Conservation (phyloP, 2,113 vertebrate genomes). For the Brachyhypopomus gauderio region DNA sequence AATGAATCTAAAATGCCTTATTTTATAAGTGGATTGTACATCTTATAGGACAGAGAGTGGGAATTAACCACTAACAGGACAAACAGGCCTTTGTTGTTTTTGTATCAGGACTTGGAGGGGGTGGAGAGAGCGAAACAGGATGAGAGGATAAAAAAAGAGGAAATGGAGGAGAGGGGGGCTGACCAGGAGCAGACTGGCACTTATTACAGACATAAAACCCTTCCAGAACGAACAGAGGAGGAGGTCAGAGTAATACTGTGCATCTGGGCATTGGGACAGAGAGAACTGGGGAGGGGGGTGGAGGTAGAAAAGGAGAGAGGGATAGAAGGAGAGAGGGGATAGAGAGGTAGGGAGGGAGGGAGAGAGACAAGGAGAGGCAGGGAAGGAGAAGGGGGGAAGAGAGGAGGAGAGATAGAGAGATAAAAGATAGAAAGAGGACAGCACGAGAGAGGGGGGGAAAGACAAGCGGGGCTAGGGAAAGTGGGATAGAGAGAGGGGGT, state of each 20-base stretch:
- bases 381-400: neutral
- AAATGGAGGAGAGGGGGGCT: conserved; percentile 31
- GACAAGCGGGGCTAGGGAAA: too few relatives aligned
- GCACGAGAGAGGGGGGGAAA: neutral
- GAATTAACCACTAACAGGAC: conserved; percentile 19
- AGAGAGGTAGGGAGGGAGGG: neutral
- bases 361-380: too few relatives aligned
- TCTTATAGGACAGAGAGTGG: neutral
- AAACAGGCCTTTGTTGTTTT: neutral
- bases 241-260: conserved; percentile 42
- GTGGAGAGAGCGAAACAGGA: neutral
- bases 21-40: too few relatives aligned
- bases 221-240: conserved; percentile 31
- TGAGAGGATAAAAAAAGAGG: conserved; percentile 26
- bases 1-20: too few relatives aligned
- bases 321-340: neutral
- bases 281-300: conserved; percentile 15
- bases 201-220: conserved; percentile 46
- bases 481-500: neutral
- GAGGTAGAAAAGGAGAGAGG: neutral
- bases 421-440: neutral
- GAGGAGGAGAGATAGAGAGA: neutral
- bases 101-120: neutral
- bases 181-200: conserved; percentile 32
- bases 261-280: conserved; percentile 33